phyloP scores from a whole-genome alignment of 2,888 invertebrate genomes.

The Lepidochitona cinerea region DNA sequence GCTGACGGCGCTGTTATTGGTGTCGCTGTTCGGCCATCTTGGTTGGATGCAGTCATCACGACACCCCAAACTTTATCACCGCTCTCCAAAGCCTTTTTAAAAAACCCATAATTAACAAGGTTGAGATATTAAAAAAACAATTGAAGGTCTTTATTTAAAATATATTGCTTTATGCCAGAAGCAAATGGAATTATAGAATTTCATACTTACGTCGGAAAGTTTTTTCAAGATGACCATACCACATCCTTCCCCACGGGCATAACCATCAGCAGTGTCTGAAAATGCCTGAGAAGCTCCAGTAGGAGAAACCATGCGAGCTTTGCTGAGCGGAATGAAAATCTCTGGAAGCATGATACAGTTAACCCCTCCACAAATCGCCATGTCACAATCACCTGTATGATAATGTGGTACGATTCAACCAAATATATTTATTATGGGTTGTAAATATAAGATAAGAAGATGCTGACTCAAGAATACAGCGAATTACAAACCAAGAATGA shows the following conservation, averaged over 20 bases:
- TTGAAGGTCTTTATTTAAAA: background rate
- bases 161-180: background rate
- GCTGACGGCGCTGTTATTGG: background rate
- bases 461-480: no score
- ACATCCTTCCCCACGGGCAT: constrained; percentile 49
- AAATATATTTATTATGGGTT: no score
- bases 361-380: constrained; percentile 51
- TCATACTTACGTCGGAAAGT: constrained; percentile 31
- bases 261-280: constrained; percentile 46
- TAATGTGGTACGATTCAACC: no score
- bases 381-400: constrained; percentile 39
- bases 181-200: no score
- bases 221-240: constrained; percentile 46
- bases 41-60: constrained; percentile 37
- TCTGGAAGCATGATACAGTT: constrained; percentile 46
- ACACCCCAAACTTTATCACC: constrained; percentile 42
- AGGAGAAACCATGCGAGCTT: constrained; percentile 45
- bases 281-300: constrained; percentile 47
- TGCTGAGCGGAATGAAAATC: constrained; percentile 41
- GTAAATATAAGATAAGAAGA: no score
- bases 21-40: constrained; percentile 39
- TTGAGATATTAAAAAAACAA: background rate
- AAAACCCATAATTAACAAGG: background rate
- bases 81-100: constrained; percentile 30
- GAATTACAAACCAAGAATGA: no score